A percentile compares a stretch with the other conserved stretches of the same genome.
These are phyloP conservation scores for Patella ulyssiponensis DNA, from an alignment of 2,888 invertebrate species.

Conservation along the genomic window DNA sequence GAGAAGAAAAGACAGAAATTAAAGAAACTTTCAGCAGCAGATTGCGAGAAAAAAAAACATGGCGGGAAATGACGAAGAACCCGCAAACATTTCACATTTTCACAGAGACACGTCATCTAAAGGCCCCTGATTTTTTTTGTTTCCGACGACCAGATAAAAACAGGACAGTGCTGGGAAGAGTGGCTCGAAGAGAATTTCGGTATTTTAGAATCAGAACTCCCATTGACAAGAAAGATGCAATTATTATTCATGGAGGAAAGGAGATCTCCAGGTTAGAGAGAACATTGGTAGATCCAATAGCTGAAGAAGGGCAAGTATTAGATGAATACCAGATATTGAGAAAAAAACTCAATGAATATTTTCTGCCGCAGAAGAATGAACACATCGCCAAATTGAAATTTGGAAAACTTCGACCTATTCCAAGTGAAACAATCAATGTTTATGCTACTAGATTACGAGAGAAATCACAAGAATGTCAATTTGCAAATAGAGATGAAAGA, in stretches of 20 bases:
- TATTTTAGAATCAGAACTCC: conserved; percentile 25
- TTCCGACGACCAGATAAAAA: conserved; percentile 10
- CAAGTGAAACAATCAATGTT: too few species aligned
- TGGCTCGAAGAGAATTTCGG: conserved; percentile 27
- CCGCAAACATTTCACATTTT: neutral
- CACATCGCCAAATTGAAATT: neutral
- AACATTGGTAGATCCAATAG: conserved; percentile 19
- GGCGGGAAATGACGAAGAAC: too few species aligned
- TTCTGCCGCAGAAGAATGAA: conserved; percentile 23
- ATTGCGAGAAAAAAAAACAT: too few species aligned
- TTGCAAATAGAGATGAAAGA: conserved; percentile 16
- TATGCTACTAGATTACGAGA: conserved; percentile 23
- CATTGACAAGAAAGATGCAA: conserved; percentile 24
- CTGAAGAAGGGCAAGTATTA: neutral
- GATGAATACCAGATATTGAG: conserved; percentile 25
- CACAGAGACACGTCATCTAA: conserved; percentile 20
- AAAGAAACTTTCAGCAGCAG: too few species aligned
- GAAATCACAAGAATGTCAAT: conserved; percentile 24
- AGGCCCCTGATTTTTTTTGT: conserved; percentile 20
- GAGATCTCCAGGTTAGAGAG: conserved; percentile 23
- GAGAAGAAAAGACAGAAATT: too few species aligned
- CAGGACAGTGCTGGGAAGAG: conserved; percentile 29
- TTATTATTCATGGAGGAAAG: conserved; percentile 27
- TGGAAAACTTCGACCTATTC: too few species aligned
- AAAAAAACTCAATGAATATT: conserved; percentile 29